These are phyloP conservation scores for Pristionchus mayeri DNA, from an alignment of 2,888 invertebrate genomes.

Conservation along the genomic window DNA sequence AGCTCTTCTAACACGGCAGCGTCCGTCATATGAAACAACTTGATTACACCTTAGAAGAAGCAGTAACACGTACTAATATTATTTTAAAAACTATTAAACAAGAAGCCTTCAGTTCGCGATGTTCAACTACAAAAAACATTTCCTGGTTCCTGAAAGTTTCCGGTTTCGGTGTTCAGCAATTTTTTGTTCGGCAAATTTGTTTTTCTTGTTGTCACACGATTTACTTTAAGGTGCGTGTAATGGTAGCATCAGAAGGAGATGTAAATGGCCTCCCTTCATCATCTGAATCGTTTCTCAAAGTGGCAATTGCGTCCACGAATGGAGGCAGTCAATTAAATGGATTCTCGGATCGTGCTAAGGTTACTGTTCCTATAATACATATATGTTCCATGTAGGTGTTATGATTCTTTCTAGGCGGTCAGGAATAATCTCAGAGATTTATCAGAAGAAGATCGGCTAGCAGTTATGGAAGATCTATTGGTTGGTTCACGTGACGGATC, in stretches of 20 bases:
- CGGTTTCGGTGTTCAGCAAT: neutral
- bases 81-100: too few species aligned
- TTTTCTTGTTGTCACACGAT: neutral
- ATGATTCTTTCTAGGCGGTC: neutral
- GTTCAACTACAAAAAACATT: neutral
- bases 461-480: conserved; percentile 5
- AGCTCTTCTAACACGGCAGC: conserved; percentile 9
- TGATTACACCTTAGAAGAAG: neutral
- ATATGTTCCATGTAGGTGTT: neutral
- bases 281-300: neutral
- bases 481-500: neutral
- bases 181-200: neutral
- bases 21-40: neutral
- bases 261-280: conserved; percentile 15
- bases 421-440: conserved; percentile 9
- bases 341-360: neutral
- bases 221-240: neutral
- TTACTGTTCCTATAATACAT: too few species aligned
- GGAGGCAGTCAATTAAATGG: neutral
- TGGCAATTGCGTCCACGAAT: neutral
- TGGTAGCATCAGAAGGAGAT: conserved; percentile 12
- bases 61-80: too few species aligned
- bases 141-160: neutral
- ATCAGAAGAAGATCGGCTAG: conserved; percentile 9
- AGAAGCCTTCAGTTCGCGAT: neutral